Base-by-base conservation (phyloP, 1,140 invertebrate species). In the Tachypleus tridentatus region DNA sequence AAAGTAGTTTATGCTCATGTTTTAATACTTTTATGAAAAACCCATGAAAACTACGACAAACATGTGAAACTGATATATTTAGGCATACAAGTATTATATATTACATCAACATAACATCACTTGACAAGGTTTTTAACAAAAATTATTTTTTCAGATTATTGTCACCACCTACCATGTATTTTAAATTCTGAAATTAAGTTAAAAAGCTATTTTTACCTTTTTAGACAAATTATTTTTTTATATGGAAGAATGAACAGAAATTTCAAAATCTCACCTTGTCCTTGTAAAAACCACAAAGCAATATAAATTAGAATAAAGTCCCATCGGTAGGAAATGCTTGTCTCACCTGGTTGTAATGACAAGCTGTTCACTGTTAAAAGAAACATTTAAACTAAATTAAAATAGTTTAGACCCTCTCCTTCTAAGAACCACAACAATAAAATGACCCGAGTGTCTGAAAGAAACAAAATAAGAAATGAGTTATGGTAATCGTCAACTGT, bases 211-310 rank as follows among this genome's bases (percentile, higher is more conserved):
- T 29, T 29, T 29, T 29, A 29, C 29, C 29, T 29, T 29, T 29
- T 29, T 29, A 29, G 29, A 29, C 29, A 29, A 65, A 49, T 63
- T n/a, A 60, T 53, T 53, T 49, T 53, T 60, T 63, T 8, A 2
- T 29, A 0, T 52, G 29, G 29, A 29, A 29, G 29, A 29, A 29
- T 29, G 2, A 29, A 29, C 29, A 29, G 29, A 29, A 63, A 67
- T 7, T 62, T 9, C 29, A 9, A 53, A 5, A 61, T 66, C 70
- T 62, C 63, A 76, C 75, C 76, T 73, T 72, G 67, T 3, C 93
- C 95, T 83, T 96, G 93, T 3, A 97, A 80, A 76, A 97, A 96
- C 76, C 93, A 92, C 67, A 98, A 85, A 3, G 76, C 77, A 6
- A 92, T 88, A 76, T 91, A 97, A 54, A 90, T 85, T 3, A 94